phyloP scores from a whole-genome alignment of 1,140 invertebrate genomes.

The Diorhabda carinulata region DNA sequence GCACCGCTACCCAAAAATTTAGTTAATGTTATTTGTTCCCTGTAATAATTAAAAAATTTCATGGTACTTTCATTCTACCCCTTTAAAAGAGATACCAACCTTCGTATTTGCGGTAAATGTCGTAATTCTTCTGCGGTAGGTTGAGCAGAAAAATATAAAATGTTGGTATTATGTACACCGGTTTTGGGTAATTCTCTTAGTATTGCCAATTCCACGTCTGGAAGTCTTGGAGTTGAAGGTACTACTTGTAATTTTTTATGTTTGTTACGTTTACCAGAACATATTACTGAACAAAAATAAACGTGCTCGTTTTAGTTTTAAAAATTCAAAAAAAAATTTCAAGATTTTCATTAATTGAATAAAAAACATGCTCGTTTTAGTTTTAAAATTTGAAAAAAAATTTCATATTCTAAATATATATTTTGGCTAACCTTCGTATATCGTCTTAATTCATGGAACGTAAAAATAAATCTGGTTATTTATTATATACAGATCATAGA shows the following conservation, averaged over 20 bases:
- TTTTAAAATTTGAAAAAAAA: too few relatives aligned
- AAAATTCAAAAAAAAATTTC: too few relatives aligned
- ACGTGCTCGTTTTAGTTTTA: neutral
- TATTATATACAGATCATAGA: too few relatives aligned
- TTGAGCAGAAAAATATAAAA: constrained; percentile 63
- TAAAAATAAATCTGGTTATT: too few relatives aligned
- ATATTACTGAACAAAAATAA: constrained; percentile 20
- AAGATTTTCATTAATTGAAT: too few relatives aligned
- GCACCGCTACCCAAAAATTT: constrained; percentile 92
- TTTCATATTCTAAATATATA: too few relatives aligned
- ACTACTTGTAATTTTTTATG: constrained; percentile 30
- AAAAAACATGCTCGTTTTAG: too few relatives aligned
- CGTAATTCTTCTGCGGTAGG: constrained; percentile 61
- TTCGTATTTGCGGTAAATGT: constrained; percentile 75
- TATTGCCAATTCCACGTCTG: constrained; percentile 82
- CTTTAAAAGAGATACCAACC: constrained; percentile 44
- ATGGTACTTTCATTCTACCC: neutral
- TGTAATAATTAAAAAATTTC: constrained; percentile 21
- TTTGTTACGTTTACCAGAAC: constrained; percentile 24
- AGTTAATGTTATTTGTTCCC: constrained; percentile 69
- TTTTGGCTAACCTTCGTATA: too few relatives aligned
- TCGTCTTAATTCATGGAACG: too few relatives aligned
- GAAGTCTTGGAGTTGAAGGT: constrained; percentile 47
- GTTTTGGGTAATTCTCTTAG: constrained; percentile 75
- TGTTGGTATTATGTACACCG: constrained; percentile 73